Evolutionary conservation across 2,797 vertebrate species (phyloP).

Genomic region (Acanthornis magna): DNA sequence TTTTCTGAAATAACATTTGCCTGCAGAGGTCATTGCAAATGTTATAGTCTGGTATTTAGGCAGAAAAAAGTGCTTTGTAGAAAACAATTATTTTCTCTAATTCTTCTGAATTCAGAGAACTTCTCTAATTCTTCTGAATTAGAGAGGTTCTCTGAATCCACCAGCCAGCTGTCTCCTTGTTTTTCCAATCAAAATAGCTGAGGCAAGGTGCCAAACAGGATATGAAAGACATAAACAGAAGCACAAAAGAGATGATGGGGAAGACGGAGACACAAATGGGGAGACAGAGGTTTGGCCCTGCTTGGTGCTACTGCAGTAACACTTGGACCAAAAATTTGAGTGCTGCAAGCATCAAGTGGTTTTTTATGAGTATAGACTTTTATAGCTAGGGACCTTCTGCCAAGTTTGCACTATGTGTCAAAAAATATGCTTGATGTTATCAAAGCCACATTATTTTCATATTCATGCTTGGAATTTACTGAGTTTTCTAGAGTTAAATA

Average conservation of each 20-base stretch:
- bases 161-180: constrained; percentile 44
- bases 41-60: constrained; percentile 21
- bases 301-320: not conserved
- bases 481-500: not conserved
- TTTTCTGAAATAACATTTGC: constrained; percentile 19
- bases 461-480: not conserved
- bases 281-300: not conserved
- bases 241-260: not conserved
- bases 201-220: not conserved
- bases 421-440: not conserved
- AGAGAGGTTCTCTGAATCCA: constrained; percentile 38
- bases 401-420: not conserved
- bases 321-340: not conserved
- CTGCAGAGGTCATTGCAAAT: constrained; percentile 23
- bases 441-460: not conserved
- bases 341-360: not conserved
- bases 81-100: constrained; percentile 48
- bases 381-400: not conserved
- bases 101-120: too few species aligned
- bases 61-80: not conserved
- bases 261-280: not conserved
- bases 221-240: not conserved
- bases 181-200: not conserved
- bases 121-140: too few species aligned
- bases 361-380: accelerated